Percentiles rank a stretch among this genome's conserved stretches.
phyloP scores from a whole-genome alignment of 2,113 vertebrate species.

The Petroica traversi region DNA sequence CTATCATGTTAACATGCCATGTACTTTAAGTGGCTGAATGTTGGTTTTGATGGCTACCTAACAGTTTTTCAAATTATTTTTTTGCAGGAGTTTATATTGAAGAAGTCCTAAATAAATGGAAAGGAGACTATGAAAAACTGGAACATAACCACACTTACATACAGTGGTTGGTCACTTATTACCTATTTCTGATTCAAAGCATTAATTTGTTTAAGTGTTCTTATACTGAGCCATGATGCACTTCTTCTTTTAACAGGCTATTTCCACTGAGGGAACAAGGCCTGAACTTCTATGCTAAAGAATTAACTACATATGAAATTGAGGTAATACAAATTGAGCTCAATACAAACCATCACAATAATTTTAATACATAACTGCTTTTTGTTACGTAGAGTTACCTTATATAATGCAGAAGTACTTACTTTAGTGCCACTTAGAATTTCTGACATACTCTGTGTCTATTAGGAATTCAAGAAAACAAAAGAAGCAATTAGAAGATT shows the following conservation, averaged over 20 bases:
- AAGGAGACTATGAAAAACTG: slow-evolving; percentile 95
- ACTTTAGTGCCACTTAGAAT: not conserved
- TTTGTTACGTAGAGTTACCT: not conserved
- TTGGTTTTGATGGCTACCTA: not conserved
- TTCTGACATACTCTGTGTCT: not conserved
- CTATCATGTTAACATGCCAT: not conserved
- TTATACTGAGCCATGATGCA: not conserved
- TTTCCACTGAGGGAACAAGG: slow-evolving; percentile 98
- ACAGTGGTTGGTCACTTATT: slow-evolving; percentile 86
- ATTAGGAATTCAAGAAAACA: slow-evolving; percentile 96
- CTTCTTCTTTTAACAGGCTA: slow-evolving; percentile 80
- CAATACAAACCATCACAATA: not conserved
- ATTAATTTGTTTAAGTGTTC: not conserved
- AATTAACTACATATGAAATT: slow-evolving; percentile 97
- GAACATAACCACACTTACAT: slow-evolving; percentile 99
- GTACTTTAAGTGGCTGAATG: not conserved
- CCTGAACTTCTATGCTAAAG: slow-evolving; percentile 97
- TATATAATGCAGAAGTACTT: not conserved
- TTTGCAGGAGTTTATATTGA: slow-evolving; percentile 91
- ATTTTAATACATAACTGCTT: not conserved
- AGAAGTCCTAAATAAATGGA: slow-evolving; percentile 96
- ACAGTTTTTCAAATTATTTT: slow-evolving; percentile 45
- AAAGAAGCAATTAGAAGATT: slow-evolving; percentile 94
- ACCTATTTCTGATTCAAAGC: slow-evolving; percentile 28
- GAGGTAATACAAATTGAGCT: slow-evolving; percentile 80